A percentile compares a stretch with the other conserved stretches of the same genome.
phyloP scores from a whole-genome alignment of 2,888 invertebrate genomes.

The Chorisops tibialis region DNA sequence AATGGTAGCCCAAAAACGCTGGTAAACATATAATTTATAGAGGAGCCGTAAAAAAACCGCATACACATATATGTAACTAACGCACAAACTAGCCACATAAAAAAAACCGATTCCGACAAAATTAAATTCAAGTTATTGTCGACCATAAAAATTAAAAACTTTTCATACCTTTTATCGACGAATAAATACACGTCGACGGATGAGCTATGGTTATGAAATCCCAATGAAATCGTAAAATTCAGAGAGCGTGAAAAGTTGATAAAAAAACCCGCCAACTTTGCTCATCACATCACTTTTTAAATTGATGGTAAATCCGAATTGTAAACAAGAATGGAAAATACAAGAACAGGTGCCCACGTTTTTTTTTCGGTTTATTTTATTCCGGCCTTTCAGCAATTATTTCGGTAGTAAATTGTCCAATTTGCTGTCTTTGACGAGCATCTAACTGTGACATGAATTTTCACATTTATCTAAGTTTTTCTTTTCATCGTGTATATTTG shows the following conservation, averaged over 20 bases:
- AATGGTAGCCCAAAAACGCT: too few species aligned
- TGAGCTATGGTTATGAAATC: slow-evolving; percentile 22
- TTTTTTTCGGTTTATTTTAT: slow-evolving; percentile 25
- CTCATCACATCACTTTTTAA: slow-evolving; percentile 1
- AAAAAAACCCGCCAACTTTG: slow-evolving; percentile 4
- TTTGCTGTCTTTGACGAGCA: slow-evolving; percentile 26
- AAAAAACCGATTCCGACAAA: too few species aligned
- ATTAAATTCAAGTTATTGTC: background rate
- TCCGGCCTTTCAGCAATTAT: slow-evolving; percentile 22
- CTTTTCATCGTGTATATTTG: background rate
- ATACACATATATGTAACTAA: too few species aligned
- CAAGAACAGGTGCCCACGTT: background rate
- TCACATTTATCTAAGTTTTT: slow-evolving; percentile 18
- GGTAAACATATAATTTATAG: too few species aligned
- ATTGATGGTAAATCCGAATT: background rate
- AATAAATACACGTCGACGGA: background rate
- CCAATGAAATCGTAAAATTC: slow-evolving; percentile 22
- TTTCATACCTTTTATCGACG: slow-evolving; percentile 12
- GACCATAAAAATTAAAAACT: slow-evolving; percentile 11
- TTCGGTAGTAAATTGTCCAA: slow-evolving; percentile 30
- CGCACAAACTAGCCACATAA: too few species aligned
- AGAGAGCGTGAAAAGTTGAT: slow-evolving; percentile 16
- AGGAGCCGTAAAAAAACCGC: too few species aligned
- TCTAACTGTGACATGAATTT: slow-evolving; percentile 30
- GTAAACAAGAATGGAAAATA: background rate